Conservation (phyloP, 2,888 invertebrate genomes). For the Acrobasis suavella region DNA sequence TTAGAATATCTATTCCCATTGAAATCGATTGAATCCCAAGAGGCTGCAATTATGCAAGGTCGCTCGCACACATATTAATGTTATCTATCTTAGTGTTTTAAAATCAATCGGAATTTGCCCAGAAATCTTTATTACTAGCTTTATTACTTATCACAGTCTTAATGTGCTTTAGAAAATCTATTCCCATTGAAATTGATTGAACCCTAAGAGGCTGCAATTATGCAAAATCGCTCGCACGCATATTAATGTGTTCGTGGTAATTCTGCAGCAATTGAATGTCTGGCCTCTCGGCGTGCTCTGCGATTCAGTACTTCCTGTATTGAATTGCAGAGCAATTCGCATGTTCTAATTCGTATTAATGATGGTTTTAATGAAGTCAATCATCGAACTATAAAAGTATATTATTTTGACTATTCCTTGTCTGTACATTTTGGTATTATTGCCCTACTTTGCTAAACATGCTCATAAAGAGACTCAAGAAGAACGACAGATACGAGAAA, state of each 20-base stretch:
- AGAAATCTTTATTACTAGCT: too few relatives aligned
- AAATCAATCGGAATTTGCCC: too few relatives aligned
- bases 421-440: too few relatives aligned
- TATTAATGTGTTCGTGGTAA: conserved; percentile 6
- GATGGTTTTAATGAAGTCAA: not conserved
- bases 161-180: conserved; percentile 9
- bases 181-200: not conserved
- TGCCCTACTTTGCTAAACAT: too few relatives aligned
- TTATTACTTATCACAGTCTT: not conserved
- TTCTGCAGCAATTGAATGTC: conserved; percentile 28
- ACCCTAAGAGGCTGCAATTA: not conserved
- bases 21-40: not conserved
- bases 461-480: too few relatives aligned
- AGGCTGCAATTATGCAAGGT: not conserved
- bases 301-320: too few relatives aligned
- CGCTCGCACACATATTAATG: conserved; percentile 8
- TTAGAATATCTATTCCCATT: conserved; percentile 6
- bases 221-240: not conserved
- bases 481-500: too few relatives aligned
- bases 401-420: too few relatives aligned
- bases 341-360: not conserved
- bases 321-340: conserved; percentile 1
- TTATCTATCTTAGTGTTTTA: too few relatives aligned
- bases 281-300: conserved; percentile 26
- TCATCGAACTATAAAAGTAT: too few relatives aligned